A percentile compares a stretch with the other conserved stretches of the same genome.
Conservation (phyloP, 2,888 invertebrate species). For the Nomada ferruginata region DNA sequence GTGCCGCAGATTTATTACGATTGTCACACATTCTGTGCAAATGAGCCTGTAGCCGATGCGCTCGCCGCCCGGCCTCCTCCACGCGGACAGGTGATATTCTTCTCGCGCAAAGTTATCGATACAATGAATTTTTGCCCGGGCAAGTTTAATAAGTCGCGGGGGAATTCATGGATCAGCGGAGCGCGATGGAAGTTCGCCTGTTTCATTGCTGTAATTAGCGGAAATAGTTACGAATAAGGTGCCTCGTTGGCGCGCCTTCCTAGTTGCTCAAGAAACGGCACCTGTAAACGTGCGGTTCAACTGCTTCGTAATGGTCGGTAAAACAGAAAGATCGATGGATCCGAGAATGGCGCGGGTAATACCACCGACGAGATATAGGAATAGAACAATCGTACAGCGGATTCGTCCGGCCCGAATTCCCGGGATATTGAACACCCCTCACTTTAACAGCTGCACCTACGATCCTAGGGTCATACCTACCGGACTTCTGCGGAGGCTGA, state of each 20-base stretch:
- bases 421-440: no score
- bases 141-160: neutral
- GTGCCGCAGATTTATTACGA: constrained; percentile 64
- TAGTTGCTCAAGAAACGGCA: constrained; percentile 43
- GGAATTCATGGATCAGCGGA: neutral
- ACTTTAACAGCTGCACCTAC: no score
- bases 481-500: no score
- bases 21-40: constrained; percentile 71
- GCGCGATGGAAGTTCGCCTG: no score
- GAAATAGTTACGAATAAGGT: constrained; percentile 11
- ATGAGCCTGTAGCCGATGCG: constrained; percentile 60
- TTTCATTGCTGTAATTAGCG: constrained; percentile 17
- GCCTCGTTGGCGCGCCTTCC: constrained; percentile 10
- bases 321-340: constrained; percentile 60
- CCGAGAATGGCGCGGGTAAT: neutral
- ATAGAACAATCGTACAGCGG: no score
- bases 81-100: neutral
- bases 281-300: constrained; percentile 36
- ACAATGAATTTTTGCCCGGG: constrained; percentile 9
- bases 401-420: no score
- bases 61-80: neutral
- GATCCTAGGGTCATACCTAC: no score
- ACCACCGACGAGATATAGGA: neutral
- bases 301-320: constrained; percentile 49
- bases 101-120: neutral